Base-by-base conservation (phyloP, 2,888 invertebrate genomes). In the Heliconius cydno region DNA sequence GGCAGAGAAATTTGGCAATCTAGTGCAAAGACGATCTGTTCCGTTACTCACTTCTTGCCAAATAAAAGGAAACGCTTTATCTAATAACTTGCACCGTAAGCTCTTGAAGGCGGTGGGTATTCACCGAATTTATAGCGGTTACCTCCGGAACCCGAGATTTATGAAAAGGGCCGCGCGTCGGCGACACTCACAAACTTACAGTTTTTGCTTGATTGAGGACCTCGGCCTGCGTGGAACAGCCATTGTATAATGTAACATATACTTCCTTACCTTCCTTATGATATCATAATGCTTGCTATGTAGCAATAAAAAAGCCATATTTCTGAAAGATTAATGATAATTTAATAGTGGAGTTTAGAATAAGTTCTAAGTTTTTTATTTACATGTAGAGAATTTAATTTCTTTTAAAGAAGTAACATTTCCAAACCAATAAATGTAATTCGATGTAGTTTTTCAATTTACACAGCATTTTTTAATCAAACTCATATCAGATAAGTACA, bases 131-230 rank as follows among this genome's bases (percentile, higher is more conserved):
- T 86, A 86, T 86, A 83, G 86, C 85, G 86, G 85, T 84, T 85
- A 85, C 85, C 85, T 85, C 85, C 86, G 84, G 85, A 85, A 82
- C 85, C 83, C 70, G 83, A 85, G 86, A 86, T 87, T 87, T 87
- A 87, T 85, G 86, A 82, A 84, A 84, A 82, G 84, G 83, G 84
- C 87, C 85, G 34, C 34, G 34, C 34, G 85, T 84, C 85, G 84
- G 80, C 82, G 83, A 82, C 84, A 84, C 85, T 84, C 84, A 72
- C 81, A 76, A 83, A 83, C 85, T 83, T 83, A 83, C 84, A 84
- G 82, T 84, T 85, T 84, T 84, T 83, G 83, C 72, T 68, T 79
- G 79, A 82, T 79, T 79, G 79, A 82, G 80, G 70, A 57, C 79
- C 74, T 30, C 76, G 46, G 81, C 76, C 81, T 82, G 82, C 79